Percentiles rank a stretch among this genome's conserved stretches.
phyloP scores from a whole-genome alignment of 2,888 invertebrate species.

The Sympetrum striolatum region DNA sequence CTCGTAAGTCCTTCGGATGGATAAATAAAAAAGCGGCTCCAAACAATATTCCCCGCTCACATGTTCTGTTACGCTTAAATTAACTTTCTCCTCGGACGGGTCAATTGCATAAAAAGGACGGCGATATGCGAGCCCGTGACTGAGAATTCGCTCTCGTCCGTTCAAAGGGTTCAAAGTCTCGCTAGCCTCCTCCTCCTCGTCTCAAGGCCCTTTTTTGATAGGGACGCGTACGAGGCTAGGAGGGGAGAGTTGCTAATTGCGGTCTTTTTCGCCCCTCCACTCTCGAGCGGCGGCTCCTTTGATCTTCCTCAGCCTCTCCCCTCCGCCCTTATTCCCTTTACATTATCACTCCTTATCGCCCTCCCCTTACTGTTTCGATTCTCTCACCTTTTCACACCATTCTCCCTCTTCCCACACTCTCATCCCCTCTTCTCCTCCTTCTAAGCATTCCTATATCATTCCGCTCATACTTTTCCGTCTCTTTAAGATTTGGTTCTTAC shows the following conservation, averaged over 20 bases:
- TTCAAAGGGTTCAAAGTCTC: background rate
- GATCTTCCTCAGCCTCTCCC: slow-evolving; percentile 12
- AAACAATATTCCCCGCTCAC: too few species aligned
- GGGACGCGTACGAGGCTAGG: background rate
- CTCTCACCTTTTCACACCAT: background rate
- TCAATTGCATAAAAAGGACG: background rate
- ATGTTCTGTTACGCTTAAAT: background rate
- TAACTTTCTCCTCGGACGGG: background rate
- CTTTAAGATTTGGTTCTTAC: too few species aligned
- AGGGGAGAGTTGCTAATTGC: slow-evolving; percentile 32
- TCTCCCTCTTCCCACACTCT: background rate
- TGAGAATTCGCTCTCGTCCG: background rate
- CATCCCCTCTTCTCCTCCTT: background rate
- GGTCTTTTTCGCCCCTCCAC: background rate
- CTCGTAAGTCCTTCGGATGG: too few species aligned
- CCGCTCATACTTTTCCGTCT: too few species aligned
- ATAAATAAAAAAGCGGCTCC: too few species aligned
- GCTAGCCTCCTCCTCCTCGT: background rate
- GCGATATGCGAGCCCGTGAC: background rate
- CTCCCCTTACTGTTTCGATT: background rate
- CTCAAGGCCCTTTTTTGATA: background rate
- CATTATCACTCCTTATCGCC: slow-evolving; percentile 36
- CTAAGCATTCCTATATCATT: background rate
- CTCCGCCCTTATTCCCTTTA: slow-evolving; percentile 1
- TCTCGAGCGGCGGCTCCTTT: slow-evolving; percentile 17